Base-by-base conservation (phyloP, 2,888 invertebrate genomes). In the Protula sp. region DNA sequence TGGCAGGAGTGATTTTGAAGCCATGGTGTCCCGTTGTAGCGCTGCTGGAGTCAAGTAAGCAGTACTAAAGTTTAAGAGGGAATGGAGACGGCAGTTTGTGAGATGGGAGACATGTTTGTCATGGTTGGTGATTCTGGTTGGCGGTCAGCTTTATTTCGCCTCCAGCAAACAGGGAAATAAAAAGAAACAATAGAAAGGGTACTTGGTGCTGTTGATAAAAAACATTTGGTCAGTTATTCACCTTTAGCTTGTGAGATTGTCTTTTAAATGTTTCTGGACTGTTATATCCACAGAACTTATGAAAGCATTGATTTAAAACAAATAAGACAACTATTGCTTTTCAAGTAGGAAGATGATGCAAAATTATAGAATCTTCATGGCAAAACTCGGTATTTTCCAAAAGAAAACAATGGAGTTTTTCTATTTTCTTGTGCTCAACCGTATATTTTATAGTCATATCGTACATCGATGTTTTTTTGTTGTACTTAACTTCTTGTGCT, bases 1-100 rank as follows among this genome's bases (percentile, higher is more conserved):
- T 2, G 72, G 68, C 54, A 73, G 74, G 58, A 60, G 65, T 9
- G 65, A 72, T 31, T 71, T 76, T 52, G 58, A 31, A 28, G 67
- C 72, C 57, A 76, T 76, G 75, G 72, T 76, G 3, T 31, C 58
- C 22, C 62, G 70, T 1, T 76, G 76, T 57, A 71, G 70, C 58
- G 69, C 62, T 3, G 67, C 63, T 19, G 70, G 74, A 2, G 77
- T 77, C 60, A 74, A 74, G 77, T 76, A 60, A 53, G 65, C 19
- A 22, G 24, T 24, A 50, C 22, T 50, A 50, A 24, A 50, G 24
- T 50, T 5, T 22, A 50, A n/a, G 9, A 14, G 45, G 45, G 45
- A 38, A 14, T 38, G 45, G n/a, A 9, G 9, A n/a, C 45, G 9
- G 9, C 45, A 38, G n/a, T 9, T 9, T 9, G 45, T 38, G 9